phyloP scores from a whole-genome alignment of 1,140 invertebrate genomes.

The Drosophila tropicalis region DNA sequence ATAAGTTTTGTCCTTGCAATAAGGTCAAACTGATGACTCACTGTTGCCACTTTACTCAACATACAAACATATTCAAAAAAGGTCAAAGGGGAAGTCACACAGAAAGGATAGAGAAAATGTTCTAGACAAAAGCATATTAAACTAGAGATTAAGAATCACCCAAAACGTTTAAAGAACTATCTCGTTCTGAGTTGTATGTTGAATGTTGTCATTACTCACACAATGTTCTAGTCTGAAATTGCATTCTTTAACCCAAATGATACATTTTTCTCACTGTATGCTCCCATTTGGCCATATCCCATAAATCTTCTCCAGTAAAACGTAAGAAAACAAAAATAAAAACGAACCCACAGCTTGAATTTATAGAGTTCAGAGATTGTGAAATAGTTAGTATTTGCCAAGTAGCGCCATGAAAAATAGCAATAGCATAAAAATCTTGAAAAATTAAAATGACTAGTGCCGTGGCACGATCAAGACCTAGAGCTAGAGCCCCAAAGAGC shows the following conservation, averaged over 20 bases:
- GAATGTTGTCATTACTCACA: too few species aligned
- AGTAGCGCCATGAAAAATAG: constrained; percentile 51
- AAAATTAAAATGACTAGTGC: constrained; percentile 79
- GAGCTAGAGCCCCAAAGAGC: constrained; percentile 35
- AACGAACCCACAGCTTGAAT: constrained; percentile 50
- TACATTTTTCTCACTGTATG: constrained; percentile 52
- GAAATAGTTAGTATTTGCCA: constrained; percentile 49
- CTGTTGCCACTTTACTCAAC: too few species aligned
- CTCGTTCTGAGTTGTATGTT: too few species aligned
- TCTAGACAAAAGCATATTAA: too few species aligned
- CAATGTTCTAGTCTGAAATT: too few species aligned
- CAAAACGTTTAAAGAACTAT: too few species aligned
- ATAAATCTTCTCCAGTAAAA: constrained; percentile 64
- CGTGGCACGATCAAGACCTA: constrained; percentile 76
- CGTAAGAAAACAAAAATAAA: constrained; percentile 21
- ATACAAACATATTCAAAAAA: too few species aligned
- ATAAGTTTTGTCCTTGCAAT: too few species aligned
- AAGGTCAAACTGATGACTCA: too few species aligned
- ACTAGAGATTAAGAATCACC: too few species aligned
- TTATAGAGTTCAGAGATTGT: constrained; percentile 71
- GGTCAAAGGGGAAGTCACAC: too few species aligned
- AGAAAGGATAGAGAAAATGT: too few species aligned
- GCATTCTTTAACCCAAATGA: constrained; percentile 5
- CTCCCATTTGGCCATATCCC: constrained; percentile 63
- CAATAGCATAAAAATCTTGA: constrained; percentile 56